A percentile compares a stretch with the other conserved stretches of the same genome.
Conservation (phyloP, 1,140 invertebrate genomes). For the Callitettix versicolor region DNA sequence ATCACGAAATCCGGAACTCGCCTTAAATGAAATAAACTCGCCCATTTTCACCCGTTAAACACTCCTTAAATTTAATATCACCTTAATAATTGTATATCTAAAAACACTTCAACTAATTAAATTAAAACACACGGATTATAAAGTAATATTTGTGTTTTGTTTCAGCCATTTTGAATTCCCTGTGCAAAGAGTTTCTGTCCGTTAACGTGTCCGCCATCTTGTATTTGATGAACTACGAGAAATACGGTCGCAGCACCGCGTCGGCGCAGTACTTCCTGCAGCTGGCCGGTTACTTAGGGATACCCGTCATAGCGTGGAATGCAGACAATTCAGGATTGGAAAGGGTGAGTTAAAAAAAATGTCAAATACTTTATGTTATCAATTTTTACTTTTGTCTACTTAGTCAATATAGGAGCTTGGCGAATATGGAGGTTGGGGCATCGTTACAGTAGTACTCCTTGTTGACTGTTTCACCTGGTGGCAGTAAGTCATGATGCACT, state of each 20-base stretch:
- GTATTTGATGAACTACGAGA: slow-evolving; percentile 88
- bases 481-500: too few relatives aligned
- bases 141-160: slow-evolving; percentile 28
- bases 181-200: slow-evolving; percentile 80
- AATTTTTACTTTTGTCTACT: too few relatives aligned
- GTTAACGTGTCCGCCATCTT: slow-evolving; percentile 83
- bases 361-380: too few relatives aligned
- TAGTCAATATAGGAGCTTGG: too few relatives aligned
- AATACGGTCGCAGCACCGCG: slow-evolving; percentile 73
- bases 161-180: slow-evolving; percentile 70
- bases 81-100: background rate
- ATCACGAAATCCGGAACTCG: background rate
- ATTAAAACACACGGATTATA: background rate
- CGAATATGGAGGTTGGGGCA: too few relatives aligned
- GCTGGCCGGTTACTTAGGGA: slow-evolving; percentile 72
- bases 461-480: too few relatives aligned
- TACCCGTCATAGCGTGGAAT: slow-evolving; percentile 89
- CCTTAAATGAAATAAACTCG: background rate
- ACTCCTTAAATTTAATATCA: background rate
- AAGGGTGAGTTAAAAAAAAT: slow-evolving; percentile 52
- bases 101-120: background rate
- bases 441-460: too few relatives aligned
- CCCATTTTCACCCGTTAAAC: background rate
- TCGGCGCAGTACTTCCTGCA: slow-evolving; percentile 89
- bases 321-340: slow-evolving; percentile 82